phyloP scores from a whole-genome alignment of 1,140 invertebrate species.

The Ganaspis sp. region DNA sequence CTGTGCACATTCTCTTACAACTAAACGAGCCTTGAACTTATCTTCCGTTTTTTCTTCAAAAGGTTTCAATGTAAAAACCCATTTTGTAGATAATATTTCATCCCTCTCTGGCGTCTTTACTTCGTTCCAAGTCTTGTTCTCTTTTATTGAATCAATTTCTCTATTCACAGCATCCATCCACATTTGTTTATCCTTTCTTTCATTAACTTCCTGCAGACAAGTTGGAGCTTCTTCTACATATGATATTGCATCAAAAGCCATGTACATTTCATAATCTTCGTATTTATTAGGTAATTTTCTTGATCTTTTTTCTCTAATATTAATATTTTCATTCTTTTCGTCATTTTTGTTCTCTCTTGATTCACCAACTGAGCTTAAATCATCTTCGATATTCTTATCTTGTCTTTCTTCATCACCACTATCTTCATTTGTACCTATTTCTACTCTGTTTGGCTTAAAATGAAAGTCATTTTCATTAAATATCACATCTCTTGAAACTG shows the following conservation, averaged over 20 bases:
- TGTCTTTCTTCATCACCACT: not conserved
- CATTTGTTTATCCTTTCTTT: conserved; percentile 6
- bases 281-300: conserved; percentile 30
- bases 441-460: not conserved
- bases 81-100: conserved; percentile 52
- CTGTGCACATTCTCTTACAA: conserved; percentile 54
- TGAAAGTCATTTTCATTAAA: conserved; percentile 39
- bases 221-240: conserved; percentile 34
- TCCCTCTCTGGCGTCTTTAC: not conserved
- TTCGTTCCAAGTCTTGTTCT: conserved; percentile 40
- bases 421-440: not conserved
- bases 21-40: conserved; percentile 58
- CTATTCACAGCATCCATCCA: conserved; percentile 37
- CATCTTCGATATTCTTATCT: not conserved
- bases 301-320: not conserved
- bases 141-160: conserved; percentile 26
- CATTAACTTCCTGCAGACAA: conserved; percentile 22
- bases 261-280: conserved; percentile 15
- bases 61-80: conserved; percentile 62
- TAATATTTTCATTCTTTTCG: not conserved
- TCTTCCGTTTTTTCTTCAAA: conserved; percentile 42
- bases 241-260: conserved; percentile 35
- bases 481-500: conserved; percentile 45
- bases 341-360: not conserved
- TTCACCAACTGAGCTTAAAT: not conserved